Conservation (phyloP, 2,888 invertebrate species). For the Conus canariensis region DNA sequence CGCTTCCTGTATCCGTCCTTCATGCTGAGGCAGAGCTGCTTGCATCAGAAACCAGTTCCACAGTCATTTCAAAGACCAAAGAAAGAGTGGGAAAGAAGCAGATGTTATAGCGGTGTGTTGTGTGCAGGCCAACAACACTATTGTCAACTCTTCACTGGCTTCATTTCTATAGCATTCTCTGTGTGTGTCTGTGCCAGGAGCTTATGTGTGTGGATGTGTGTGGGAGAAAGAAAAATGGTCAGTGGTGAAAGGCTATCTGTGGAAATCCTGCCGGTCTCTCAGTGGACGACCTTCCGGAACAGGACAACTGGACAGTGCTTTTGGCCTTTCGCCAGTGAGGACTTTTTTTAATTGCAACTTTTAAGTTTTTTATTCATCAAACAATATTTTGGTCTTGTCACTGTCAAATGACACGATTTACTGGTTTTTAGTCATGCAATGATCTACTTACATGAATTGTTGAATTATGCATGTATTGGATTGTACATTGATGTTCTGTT, state of each 20-base stretch:
- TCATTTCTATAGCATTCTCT: not conserved
- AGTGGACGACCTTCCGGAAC: not conserved
- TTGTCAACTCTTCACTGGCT: not conserved
- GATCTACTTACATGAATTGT: not conserved
- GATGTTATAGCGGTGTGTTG: too few relatives aligned
- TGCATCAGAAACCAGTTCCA: not conserved
- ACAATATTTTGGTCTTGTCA: not conserved
- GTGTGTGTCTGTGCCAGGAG: not conserved
- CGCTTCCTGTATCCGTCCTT: slow-evolving; percentile 4
- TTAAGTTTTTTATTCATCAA: not conserved
- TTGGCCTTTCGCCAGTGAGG: not conserved
- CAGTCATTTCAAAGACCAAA: slow-evolving; percentile 31
- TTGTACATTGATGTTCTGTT: not conserved
- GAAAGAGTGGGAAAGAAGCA: not conserved
- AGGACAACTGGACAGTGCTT: not conserved
- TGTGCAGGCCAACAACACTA: too few relatives aligned
- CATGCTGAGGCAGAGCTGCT: not conserved
- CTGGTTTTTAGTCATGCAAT: not conserved
- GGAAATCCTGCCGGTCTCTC: slow-evolving; percentile 5
- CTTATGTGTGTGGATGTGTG: not conserved
- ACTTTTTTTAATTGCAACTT: not conserved
- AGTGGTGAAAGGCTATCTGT: not conserved
- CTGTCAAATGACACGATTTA: not conserved
- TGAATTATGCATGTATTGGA: not conserved
- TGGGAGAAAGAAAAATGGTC: not conserved